Conservation (phyloP, 2,888 invertebrate genomes). For the Rugalucina vietnamica region DNA sequence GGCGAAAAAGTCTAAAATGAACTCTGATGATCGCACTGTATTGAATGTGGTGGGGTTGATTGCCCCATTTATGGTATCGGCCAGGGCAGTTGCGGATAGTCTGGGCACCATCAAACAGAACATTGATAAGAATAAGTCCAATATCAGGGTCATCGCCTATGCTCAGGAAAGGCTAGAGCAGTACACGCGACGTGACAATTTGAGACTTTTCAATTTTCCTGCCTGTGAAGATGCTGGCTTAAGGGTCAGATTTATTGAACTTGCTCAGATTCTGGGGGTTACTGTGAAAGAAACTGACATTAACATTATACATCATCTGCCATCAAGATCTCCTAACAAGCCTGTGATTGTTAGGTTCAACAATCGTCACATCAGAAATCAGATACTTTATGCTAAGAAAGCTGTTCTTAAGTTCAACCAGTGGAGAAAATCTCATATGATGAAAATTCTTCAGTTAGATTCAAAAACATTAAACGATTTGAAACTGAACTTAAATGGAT, state of each 20-base stretch:
- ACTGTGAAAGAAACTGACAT: neutral
- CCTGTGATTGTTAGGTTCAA: neutral
- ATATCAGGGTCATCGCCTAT: neutral
- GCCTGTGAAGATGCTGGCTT: neutral
- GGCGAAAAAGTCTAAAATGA: neutral
- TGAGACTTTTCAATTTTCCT: neutral
- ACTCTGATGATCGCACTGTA: neutral
- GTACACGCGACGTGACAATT: neutral
- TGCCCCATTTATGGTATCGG: neutral
- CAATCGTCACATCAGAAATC: neutral
- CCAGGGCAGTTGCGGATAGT: neutral
- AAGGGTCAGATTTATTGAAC: neutral
- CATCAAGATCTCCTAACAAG: neutral
- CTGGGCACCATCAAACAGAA: neutral
- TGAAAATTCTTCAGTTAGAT: too few species aligned
- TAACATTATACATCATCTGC: neutral
- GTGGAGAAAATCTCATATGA: too few species aligned
- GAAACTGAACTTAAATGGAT: too few species aligned
- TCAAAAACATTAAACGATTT: too few species aligned
- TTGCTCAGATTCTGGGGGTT: neutral
- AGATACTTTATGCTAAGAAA: neutral
- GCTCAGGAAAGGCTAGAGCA: neutral
- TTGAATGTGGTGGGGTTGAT: neutral
- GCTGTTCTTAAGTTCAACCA: too few species aligned
- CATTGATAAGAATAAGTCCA: neutral